Conservation (phyloP, 1,140 invertebrate species). For the honey bee (Apis mellifera) region DNA sequence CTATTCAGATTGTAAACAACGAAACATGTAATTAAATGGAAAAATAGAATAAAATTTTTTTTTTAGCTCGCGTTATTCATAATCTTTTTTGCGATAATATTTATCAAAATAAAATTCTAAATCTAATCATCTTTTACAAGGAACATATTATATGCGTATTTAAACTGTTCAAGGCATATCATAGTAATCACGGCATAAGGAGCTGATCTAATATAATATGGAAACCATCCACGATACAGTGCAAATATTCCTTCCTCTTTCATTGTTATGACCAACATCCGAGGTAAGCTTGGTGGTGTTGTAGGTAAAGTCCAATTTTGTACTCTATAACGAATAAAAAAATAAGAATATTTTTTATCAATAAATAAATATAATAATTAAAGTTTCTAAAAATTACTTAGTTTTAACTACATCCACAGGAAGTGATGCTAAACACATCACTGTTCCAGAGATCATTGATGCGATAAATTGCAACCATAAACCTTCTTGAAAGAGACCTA, state of each 20-base stretch:
- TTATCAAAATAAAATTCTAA: not conserved
- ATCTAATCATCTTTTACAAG: not conserved
- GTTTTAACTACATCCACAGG: constrained; percentile 98
- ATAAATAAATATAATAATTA: not conserved
- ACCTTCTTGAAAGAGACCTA: constrained; percentile 83
- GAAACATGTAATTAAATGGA: too few relatives aligned
- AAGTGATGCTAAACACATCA: constrained; percentile 96
- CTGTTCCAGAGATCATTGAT: constrained; percentile 96
- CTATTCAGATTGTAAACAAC: too few relatives aligned
- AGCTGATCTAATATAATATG: constrained; percentile 94
- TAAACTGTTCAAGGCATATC: constrained; percentile 94
- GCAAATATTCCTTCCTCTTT: constrained; percentile 94
- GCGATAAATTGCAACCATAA: constrained; percentile 93
- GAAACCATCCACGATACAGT: constrained; percentile 98
- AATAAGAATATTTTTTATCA: not conserved
- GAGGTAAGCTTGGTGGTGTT: constrained; percentile 94
- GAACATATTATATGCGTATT: constrained; percentile 12
- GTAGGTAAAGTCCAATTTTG: constrained; percentile 96
- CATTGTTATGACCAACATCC: constrained; percentile 86
- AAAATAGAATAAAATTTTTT: too few relatives aligned
- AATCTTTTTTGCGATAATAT: too few relatives aligned
- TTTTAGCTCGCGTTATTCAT: too few relatives aligned
- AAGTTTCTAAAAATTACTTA: constrained; percentile 81
- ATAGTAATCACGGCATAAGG: constrained; percentile 98
- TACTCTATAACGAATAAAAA: constrained; percentile 85